A percentile compares a stretch with the other conserved stretches of the same genome.
These are phyloP conservation scores for Coccyzus lansbergi DNA, from an alignment of 2,797 vertebrate genomes.

Conservation along the genomic window DNA sequence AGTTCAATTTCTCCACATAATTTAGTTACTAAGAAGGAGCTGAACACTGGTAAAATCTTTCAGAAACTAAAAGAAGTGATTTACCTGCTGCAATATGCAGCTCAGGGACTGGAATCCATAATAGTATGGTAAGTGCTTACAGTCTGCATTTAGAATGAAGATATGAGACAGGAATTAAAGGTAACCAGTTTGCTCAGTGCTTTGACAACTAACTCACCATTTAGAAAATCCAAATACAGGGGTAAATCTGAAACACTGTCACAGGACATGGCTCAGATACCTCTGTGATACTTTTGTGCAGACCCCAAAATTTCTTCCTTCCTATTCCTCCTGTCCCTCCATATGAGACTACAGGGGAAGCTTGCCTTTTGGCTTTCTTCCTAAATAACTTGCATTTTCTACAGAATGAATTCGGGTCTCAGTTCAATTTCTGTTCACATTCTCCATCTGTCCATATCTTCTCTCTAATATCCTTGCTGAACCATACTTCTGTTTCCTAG, in stretches of 20 bases:
- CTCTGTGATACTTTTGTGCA: neutral
- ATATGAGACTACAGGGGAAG: neutral
- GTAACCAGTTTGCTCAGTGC: neutral
- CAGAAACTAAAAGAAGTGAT: neutral
- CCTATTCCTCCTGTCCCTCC: neutral
- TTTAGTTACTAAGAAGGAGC: neutral
- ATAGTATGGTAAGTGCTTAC: neutral
- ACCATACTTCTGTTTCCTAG: neutral
- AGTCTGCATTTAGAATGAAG: neutral
- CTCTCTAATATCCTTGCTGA: conserved; percentile 9
- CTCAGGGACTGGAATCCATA: neutral
- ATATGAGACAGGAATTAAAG: neutral
- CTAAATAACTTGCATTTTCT: neutral
- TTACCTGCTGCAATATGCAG: neutral
- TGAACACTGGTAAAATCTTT: neutral
- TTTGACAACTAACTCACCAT: neutral
- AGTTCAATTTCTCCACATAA: neutral
- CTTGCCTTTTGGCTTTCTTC: neutral
- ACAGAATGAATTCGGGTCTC: neutral
- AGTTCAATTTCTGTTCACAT: conserved; percentile 22
- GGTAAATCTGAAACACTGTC: neutral
- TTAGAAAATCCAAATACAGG: neutral
- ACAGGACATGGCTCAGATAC: neutral
- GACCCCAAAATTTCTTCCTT: neutral
- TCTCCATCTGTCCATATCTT: conserved; percentile 54